Evolutionary conservation across 1,140 invertebrate genomes (phyloP).

Genomic region (Hylaeus anthracinus): DNA sequence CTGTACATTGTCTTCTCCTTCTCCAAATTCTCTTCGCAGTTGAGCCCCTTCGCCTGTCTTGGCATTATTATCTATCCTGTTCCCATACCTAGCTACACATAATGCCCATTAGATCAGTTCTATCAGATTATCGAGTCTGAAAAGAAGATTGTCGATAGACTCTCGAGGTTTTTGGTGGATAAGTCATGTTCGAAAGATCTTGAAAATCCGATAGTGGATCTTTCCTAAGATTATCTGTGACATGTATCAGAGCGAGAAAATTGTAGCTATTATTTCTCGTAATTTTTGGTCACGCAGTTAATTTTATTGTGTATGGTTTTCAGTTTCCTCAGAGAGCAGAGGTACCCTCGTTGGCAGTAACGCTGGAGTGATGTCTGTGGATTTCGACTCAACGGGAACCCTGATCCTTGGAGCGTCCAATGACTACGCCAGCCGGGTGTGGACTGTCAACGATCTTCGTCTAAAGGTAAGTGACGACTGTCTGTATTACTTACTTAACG

Average conservation of each 20-base stretch:
- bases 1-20: background rate
- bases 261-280: no score
- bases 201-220: no score
- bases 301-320: conserved; percentile 59
- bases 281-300: background rate
- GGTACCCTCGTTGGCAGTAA: conserved; percentile 94
- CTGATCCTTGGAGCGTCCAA: conserved; percentile 95
- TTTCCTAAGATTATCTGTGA: no score
- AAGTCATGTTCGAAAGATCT: no score
- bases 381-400: conserved; percentile 94
- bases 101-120: no score
- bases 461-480: conserved; percentile 88
- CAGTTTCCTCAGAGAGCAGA: conserved; percentile 86
- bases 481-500: background rate
- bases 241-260: no score
- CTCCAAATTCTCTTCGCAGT: background rate
- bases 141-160: background rate
- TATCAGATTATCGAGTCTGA: no score
- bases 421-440: conserved; percentile 96
- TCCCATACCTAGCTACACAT: background rate
- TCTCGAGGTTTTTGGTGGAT: no score
- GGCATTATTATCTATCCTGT: background rate
- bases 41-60: background rate
- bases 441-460: conserved; percentile 94
- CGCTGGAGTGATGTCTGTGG: conserved; percentile 95